These are phyloP conservation scores for Spodoptera frugiperda DNA, from an alignment of 1,140 invertebrate genomes.

Conservation along the genomic window DNA sequence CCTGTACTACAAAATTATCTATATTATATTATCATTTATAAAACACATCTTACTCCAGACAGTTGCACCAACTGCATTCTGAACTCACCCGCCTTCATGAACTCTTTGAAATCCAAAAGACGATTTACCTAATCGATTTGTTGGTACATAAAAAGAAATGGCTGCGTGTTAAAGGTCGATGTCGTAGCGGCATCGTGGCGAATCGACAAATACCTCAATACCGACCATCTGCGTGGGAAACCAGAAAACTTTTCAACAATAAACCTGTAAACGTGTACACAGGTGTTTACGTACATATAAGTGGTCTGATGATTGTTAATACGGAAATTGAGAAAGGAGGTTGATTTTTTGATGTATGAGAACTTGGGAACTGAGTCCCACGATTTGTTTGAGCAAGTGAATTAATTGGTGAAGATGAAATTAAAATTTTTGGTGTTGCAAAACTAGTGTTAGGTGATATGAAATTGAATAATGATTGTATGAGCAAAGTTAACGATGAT, in stretches of 20 bases:
- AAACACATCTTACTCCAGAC: no score
- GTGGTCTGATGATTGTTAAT: background rate
- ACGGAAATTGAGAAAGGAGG: no score
- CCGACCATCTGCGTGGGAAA: conserved; percentile 40
- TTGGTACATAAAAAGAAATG: conserved; percentile 46
- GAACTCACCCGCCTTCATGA: background rate
- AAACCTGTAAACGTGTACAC: background rate
- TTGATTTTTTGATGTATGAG: no score
- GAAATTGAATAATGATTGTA: no score
- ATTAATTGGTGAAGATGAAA: no score
- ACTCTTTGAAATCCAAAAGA: background rate
- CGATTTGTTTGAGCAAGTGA: no score
- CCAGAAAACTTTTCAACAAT: conserved; percentile 36
- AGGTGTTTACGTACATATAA: background rate
- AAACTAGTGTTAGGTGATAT: no score
- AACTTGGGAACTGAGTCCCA: no score
- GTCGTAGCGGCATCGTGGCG: conserved; percentile 41
- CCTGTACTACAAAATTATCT: no score
- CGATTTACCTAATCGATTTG: conserved; percentile 39
- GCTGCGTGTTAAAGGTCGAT: conserved; percentile 43
- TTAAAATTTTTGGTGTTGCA: no score
- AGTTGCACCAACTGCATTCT: background rate
- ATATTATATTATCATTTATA: no score
- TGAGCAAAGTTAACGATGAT: no score
- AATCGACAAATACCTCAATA: conserved; percentile 42